A percentile compares a stretch with the other conserved stretches of the same genome.
phyloP scores from a whole-genome alignment of 2,888 invertebrate genomes.

The Protodeltote pygarga region DNA sequence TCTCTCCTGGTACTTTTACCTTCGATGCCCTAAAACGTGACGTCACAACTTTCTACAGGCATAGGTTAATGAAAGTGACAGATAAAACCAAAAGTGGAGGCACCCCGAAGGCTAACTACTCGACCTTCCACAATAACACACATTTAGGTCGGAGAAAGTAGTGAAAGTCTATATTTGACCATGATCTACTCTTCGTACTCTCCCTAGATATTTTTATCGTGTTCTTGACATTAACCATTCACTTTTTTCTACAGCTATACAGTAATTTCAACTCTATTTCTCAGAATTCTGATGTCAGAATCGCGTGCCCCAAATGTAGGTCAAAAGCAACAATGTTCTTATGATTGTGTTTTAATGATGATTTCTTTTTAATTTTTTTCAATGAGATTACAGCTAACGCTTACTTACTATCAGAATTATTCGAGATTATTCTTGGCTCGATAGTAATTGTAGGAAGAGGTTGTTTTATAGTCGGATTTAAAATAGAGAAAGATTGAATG shows the following conservation, averaged over 20 bases:
- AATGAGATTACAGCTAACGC: slow-evolving; percentile 23
- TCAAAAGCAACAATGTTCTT: slow-evolving; percentile 51
- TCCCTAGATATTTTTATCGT: slow-evolving; percentile 71
- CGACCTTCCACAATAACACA: slow-evolving; percentile 75
- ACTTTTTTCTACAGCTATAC: slow-evolving; percentile 52
- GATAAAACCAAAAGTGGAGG: slow-evolving; percentile 76
- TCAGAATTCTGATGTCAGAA: slow-evolving; percentile 32
- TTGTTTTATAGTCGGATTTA: background rate
- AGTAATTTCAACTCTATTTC: slow-evolving; percentile 51
- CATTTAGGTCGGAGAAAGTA: slow-evolving; percentile 80
- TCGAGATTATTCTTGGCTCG: slow-evolving; percentile 16
- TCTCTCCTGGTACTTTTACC: slow-evolving; percentile 56
- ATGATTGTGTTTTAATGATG: slow-evolving; percentile 62
- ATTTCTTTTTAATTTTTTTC: slow-evolving; percentile 57
- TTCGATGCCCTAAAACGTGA: slow-evolving; percentile 58
- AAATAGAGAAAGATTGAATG: slow-evolving; percentile 2
- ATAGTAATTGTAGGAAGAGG: background rate
- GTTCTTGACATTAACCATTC: slow-evolving; percentile 68
- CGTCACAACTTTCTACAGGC: slow-evolving; percentile 72
- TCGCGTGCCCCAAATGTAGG: slow-evolving; percentile 50
- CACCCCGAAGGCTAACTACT: slow-evolving; percentile 75
- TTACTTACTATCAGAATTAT: slow-evolving; percentile 21
- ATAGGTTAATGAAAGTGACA: slow-evolving; percentile 77
- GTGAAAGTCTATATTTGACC: slow-evolving; percentile 80
- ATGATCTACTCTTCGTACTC: slow-evolving; percentile 78